Evolutionary conservation across 1,140 invertebrate genomes (phyloP), one percentile per base, ranked within the genome.

Genomic region (Rhizoglyphus robini): DNA sequence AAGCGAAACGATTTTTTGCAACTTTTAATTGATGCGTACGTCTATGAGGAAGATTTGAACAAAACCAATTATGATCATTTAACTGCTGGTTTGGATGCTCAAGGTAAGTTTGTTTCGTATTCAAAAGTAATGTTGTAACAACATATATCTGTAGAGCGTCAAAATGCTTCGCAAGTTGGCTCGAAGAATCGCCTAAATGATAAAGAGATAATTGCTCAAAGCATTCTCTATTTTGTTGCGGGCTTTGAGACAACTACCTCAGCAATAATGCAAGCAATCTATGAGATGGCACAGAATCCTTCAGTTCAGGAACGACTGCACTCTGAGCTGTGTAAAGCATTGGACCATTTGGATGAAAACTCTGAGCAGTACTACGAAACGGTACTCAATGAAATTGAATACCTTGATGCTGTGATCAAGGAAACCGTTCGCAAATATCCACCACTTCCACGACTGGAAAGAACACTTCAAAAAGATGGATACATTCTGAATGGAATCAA

Each of bases 161-260:
- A 15, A 46, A 46, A 15, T 15, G 41, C 23, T 15, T 46, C n/a
- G n/a, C n/a, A n/a, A 23, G 23, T 13, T n/a, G n/a, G n/a, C n/a
- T n/a, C n/a, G n/a, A 57, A 46, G 41, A 46, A 15, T 15, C 15
- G 23, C 15, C 23, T 65, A 32, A 20, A 2, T 13, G 29, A 67
- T 31, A 15, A 38, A 4, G 64, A 65, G n/a, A 65, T 65, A 20
- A 34, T 82, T 0, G 82, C 82, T 0, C 81, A 85, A 73, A 77
- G 78, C 0, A 81, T 84, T 46, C 77, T 84, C 4, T 87, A 87
- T 70, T 84, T 87, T 58, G 74, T 81, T 1, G 86, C 86, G 46
- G 84, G 86, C 3, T 86, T 84, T 63, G n/a, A n/a, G n/a, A n/a
- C n/a, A n/a, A n/a, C n/a, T n/a, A n/a, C n/a, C n/a, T n/a, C n/a